A percentile compares a stretch with the other conserved stretches of the same genome.
Evolutionary conservation across 2,113 vertebrate species (phyloP).

Genomic region (Sebastes schlegelii): DNA sequence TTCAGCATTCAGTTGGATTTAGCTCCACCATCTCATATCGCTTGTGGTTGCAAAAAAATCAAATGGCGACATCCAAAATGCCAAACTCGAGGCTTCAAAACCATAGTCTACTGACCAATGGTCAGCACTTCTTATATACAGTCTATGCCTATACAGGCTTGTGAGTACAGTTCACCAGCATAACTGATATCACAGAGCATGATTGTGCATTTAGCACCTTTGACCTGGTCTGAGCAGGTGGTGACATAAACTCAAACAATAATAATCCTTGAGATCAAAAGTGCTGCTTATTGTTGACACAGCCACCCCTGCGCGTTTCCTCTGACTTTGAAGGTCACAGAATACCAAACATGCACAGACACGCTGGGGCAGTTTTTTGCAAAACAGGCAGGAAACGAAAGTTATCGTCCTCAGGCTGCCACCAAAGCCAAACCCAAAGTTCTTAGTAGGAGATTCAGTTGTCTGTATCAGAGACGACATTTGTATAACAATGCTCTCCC

Average conservation of each 20-base stretch:
- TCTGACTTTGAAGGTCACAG: slow-evolving; percentile 16
- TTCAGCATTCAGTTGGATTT: too few species aligned
- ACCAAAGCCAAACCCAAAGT: slow-evolving; percentile 21
- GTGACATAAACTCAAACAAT: slow-evolving; percentile 20
- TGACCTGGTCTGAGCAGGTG: slow-evolving; percentile 31
- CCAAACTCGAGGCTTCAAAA: too few species aligned
- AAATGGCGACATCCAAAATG: too few species aligned
- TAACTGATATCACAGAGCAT: background rate
- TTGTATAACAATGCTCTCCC: background rate
- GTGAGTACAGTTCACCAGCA: background rate
- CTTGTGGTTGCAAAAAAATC: too few species aligned
- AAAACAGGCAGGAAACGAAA: slow-evolving; percentile 1
- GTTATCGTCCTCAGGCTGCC: background rate
- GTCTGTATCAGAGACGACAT: slow-evolving; percentile 9
- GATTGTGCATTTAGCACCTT: background rate
- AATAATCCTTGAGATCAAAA: slow-evolving; percentile 38
- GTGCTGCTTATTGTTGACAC: slow-evolving; percentile 13
- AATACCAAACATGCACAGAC: slow-evolving; percentile 4
- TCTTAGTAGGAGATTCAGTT: slow-evolving; percentile 7
- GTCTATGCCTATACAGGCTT: background rate
- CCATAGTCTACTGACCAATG: too few species aligned
- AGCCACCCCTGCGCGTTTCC: background rate
- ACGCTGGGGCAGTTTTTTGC: background rate
- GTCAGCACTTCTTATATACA: too few species aligned
- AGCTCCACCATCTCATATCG: too few species aligned